Conservation (phyloP, 2,797 vertebrate species). For the Takifugu rubripes region DNA sequence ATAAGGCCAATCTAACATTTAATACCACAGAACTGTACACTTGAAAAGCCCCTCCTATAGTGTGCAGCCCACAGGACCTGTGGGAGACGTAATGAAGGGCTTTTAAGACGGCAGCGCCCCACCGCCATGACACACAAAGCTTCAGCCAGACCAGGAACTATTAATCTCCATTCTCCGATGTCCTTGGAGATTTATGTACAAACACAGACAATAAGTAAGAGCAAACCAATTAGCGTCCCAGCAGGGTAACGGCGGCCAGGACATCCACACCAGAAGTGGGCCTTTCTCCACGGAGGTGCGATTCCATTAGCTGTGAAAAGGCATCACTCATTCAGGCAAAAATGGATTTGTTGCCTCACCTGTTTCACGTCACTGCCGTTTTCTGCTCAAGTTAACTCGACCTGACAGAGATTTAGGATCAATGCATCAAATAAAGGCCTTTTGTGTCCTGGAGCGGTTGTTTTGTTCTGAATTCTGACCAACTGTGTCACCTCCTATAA, state of each 20-base stretch:
- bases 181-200: neutral
- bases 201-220: constrained; percentile 2
- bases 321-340: neutral
- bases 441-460: too few relatives aligned
- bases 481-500: too few relatives aligned
- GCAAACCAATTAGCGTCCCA: neutral
- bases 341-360: neutral
- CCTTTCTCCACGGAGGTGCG: constrained; percentile 1
- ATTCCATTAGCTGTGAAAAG: constrained; percentile 13
- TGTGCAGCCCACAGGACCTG: neutral
- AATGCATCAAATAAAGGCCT: too few relatives aligned
- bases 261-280: constrained; percentile 1
- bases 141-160: neutral
- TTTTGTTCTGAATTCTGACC: too few relatives aligned
- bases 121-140: neutral
- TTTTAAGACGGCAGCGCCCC: neutral
- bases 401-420: too few relatives aligned
- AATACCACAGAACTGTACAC: too few relatives aligned
- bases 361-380: neutral
- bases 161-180: neutral
- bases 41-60: neutral
- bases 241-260: too few relatives aligned
- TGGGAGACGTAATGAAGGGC: constrained; percentile 9
- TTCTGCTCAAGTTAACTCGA: neutral
- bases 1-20: too few relatives aligned